Evolutionary conservation across 37 sponge, comb jelly and placozoan genomes (phyloP).

Genomic region (Axinella damicornis): DNA sequence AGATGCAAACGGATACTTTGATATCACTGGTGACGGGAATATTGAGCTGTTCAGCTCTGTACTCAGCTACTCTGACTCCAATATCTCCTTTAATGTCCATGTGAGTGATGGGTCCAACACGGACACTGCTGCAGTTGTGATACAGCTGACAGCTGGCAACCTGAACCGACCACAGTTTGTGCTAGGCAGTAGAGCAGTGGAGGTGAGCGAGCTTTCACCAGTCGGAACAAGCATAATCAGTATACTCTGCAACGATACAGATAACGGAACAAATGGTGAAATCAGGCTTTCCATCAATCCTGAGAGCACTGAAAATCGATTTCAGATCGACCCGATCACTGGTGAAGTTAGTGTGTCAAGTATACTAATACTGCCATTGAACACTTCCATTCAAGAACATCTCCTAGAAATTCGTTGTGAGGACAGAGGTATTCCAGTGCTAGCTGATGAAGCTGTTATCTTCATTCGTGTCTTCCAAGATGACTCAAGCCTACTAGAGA

Average conservation of each 20-base stretch:
- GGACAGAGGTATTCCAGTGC: constrained; percentile 62
- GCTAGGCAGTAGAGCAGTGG: constrained; percentile 2
- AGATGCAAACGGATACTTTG: constrained; percentile 41
- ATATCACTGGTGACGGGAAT: constrained; percentile 5
- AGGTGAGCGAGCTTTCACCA: constrained; percentile 40
- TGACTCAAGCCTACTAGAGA: constrained; percentile 13
- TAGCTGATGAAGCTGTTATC: constrained; percentile 15
- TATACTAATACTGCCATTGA: constrained; percentile 45
- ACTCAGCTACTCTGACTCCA: background rate
- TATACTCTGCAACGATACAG: constrained; percentile 64
- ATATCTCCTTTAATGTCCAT: constrained; percentile 5
- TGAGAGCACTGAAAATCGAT: constrained; percentile 39
- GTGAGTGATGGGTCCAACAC: constrained; percentile 37
- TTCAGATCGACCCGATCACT: constrained; percentile 41
- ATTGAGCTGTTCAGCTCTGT: constrained; percentile 48
- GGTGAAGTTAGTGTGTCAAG: constrained; percentile 47
- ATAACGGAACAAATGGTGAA: constrained; percentile 51
- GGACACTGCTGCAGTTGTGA: background rate
- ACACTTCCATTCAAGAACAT: background rate
- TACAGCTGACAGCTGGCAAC: constrained; percentile 60
- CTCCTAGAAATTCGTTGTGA: constrained; percentile 29
- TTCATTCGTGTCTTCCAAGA: constrained; percentile 50
- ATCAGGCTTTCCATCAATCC: constrained; percentile 52
- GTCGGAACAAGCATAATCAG: constrained; percentile 32
- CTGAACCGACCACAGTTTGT: constrained; percentile 39